These are phyloP conservation scores for Chrysomallon squamiferum DNA, from an alignment of 1,140 invertebrate genomes.

Conservation along the genomic window DNA sequence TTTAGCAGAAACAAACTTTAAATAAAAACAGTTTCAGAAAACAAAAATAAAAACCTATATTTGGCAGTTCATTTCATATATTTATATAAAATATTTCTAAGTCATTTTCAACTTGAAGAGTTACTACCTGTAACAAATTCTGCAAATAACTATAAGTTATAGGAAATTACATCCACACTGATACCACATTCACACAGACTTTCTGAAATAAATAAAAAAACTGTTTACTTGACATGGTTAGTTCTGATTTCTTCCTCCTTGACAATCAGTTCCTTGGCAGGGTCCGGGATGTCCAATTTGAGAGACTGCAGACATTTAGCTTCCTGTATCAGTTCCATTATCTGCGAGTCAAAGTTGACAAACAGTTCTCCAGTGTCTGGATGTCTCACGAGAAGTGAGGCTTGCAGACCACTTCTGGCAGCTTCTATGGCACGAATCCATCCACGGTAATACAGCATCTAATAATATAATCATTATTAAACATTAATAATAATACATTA, in stretches of 20 bases:
- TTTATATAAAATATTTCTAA: no score
- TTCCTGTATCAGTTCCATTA: conserved; percentile 76
- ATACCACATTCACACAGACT: no score
- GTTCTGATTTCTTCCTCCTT: conserved; percentile 73
- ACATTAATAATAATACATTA: conserved; percentile 3
- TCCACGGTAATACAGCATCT: conserved; percentile 63
- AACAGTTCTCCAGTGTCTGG: conserved; percentile 58
- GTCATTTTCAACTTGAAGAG: no score
- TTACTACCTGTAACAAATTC: no score
- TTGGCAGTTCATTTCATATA: no score
- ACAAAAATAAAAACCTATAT: no score
- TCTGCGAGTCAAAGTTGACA: conserved; percentile 64
- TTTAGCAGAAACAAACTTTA: no score
- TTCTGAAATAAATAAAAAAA: no score
- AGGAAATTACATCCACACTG: no score
- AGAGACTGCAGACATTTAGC: conserved; percentile 86
- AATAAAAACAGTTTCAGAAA: no score
- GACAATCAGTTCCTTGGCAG: conserved; percentile 83
- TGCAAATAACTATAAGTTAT: no score
- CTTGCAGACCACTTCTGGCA: conserved; percentile 58
- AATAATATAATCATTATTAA: background rate
- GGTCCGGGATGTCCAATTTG: conserved; percentile 82
- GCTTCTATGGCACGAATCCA: conserved; percentile 62
- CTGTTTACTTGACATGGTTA: conserved; percentile 74
- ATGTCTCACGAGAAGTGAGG: conserved; percentile 57